Evolutionary conservation across 2,888 invertebrate species (phyloP).

Genomic region (Drosophila stalkeri): DNA sequence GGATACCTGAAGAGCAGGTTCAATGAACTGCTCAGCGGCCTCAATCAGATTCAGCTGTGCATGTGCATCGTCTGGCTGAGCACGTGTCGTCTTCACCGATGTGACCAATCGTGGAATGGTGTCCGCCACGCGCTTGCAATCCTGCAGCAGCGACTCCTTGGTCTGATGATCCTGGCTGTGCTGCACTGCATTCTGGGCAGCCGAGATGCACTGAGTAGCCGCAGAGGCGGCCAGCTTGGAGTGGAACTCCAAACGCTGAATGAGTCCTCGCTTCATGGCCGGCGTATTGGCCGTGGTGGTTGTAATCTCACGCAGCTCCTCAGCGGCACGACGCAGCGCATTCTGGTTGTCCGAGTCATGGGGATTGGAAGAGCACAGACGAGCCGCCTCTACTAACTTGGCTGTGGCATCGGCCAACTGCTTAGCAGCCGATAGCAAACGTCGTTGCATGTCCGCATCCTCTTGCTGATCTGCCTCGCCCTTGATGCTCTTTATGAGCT

Average conservation of each 20-base stretch:
- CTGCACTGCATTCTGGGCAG: constrained; percentile 92
- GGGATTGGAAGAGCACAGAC: constrained; percentile 94
- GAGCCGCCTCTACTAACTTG: constrained; percentile 97
- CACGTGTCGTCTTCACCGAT: constrained; percentile 90
- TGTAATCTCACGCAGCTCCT: constrained; percentile 95
- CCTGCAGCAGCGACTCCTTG: constrained; percentile 90
- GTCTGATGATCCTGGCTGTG: constrained; percentile 87
- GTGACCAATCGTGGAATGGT: constrained; percentile 93
- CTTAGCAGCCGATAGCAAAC: constrained; percentile 97
- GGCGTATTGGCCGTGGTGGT: constrained; percentile 93
- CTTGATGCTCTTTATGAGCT: constrained; percentile 97
- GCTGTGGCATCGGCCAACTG: constrained; percentile 98
- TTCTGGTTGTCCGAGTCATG: constrained; percentile 94
- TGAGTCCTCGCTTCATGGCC: constrained; percentile 90
- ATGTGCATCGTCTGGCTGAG: constrained; percentile 90
- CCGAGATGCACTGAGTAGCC: constrained; percentile 95
- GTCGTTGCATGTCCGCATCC: constrained; percentile 94
- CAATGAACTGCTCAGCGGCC: constrained; percentile 93
- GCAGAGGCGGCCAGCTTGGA: constrained; percentile 94
- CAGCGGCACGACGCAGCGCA: constrained; percentile 94
- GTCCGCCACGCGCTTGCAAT: constrained; percentile 91
- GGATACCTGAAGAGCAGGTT: constrained; percentile 90
- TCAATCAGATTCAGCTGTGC: constrained; percentile 93
- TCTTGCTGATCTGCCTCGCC: constrained; percentile 96
- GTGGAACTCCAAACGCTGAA: constrained; percentile 89